Evolutionary conservation across 2,888 invertebrate species (phyloP), one percentile per base, ranked within the genome.

Genomic region (Dynastes grantii): DNA sequence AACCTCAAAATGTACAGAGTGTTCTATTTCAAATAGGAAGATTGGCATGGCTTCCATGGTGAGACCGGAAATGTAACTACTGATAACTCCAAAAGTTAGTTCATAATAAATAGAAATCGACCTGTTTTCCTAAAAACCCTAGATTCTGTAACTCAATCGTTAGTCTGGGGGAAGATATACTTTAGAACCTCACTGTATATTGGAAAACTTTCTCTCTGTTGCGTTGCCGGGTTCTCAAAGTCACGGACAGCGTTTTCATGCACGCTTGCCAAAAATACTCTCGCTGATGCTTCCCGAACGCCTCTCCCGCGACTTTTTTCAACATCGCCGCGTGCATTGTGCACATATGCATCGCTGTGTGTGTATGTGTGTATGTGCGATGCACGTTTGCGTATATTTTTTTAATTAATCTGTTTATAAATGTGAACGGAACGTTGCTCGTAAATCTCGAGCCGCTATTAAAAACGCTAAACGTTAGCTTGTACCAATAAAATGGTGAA

Each of bases 341-440:
- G 45, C 45, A 55, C 37, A 71, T 37, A 32, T 71, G 37, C 53
- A 71, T 71, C 37, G 32, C 32, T 4, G 32, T 32, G 32, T 32
- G 32, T 5, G 4, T 29, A 22, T 22, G 22, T 11, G 29, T 11
- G 27, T 29, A 22, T 70, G 22, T 71, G 37, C 11, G 55, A 45
- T 9, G 45, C 65, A 45, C 29, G 68, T 49, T 22, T 27, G 63
- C 11, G 45, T 61, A 75, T 75, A 61, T 75, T 75, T 75, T 58
- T 75, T 75, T 45, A 75, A 75, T 75, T 75, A 75, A 75, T 61
- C 73, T 75, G 73, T 75, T 75, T 75, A 75, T 75, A 75, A 75
- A 75, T 37, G 73, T 45, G 27, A 40, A 75, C 61, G 45, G 61
- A 75, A 75, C 73, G 61, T 22, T 40, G 61, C 40, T 61, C 61